These are phyloP conservation scores for Xiphias gladius DNA, from an alignment of 2,113 vertebrate species.

Conservation along the genomic window DNA sequence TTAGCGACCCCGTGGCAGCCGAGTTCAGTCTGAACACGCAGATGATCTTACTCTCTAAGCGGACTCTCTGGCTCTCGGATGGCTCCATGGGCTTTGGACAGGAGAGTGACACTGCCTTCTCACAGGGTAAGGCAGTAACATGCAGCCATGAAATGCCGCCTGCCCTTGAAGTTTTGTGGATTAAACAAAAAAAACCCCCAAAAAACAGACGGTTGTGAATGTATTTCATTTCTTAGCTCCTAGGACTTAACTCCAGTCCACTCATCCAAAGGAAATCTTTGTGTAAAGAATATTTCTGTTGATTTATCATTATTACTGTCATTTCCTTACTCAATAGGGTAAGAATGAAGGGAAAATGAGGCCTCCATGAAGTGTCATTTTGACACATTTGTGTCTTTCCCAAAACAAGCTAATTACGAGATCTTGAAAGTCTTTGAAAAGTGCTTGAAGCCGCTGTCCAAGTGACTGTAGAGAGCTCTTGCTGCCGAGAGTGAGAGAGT, in stretches of 20 bases:
- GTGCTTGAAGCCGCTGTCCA: conserved; percentile 15
- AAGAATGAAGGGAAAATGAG: conserved; percentile 21
- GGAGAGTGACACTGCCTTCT: conserved; percentile 92
- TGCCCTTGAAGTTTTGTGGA: neutral
- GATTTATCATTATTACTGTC: conserved; percentile 37
- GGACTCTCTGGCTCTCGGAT: conserved; percentile 93
- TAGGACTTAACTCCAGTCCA: neutral
- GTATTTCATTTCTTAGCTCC: neutral
- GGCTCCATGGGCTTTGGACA: conserved; percentile 96
- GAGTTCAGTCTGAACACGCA: conserved; percentile 97
- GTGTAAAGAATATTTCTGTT: conserved; percentile 23
- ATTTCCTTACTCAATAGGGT: conserved; percentile 19
- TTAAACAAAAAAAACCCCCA: neutral
- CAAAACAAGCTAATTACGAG: conserved; percentile 4
- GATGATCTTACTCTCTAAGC: conserved; percentile 95
- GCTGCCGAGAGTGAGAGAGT: neutral
- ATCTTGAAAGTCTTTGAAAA: conserved; percentile 32
- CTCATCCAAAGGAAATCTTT: conserved; percentile 20
- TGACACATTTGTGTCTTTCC: conserved; percentile 28
- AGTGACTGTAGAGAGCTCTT: neutral
- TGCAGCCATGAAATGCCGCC: neutral
- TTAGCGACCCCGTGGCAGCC: conserved; percentile 95
- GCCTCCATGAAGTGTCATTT: conserved; percentile 19
- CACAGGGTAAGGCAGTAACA: conserved; percentile 87
- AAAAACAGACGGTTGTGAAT: neutral